phyloP scores from a whole-genome alignment of 2,113 vertebrate species.

The Micromys minutus region DNA sequence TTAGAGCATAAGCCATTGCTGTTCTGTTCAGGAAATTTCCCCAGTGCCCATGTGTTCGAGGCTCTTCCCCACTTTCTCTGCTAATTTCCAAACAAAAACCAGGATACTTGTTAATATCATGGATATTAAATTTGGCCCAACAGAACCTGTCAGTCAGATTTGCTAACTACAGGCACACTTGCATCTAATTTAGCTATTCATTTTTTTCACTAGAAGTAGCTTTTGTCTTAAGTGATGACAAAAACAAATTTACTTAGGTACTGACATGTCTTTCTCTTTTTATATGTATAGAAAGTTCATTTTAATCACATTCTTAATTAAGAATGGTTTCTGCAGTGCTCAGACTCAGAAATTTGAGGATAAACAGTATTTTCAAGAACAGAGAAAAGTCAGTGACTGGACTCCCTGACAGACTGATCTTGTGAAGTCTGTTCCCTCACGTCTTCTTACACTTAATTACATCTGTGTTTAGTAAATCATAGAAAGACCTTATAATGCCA shows the following conservation, averaged over 20 bases:
- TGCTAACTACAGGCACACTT: background rate
- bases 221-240: background rate
- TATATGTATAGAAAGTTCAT: background rate
- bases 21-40: too few relatives aligned
- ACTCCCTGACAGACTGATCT: background rate
- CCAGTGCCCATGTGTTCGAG: too few relatives aligned
- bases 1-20: too few relatives aligned
- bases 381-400: background rate
- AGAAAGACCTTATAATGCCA: background rate
- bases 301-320: background rate
- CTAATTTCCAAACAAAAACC: conserved; percentile 1
- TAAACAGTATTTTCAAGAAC: background rate
- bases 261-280: background rate
- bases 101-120: background rate
- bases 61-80: too few relatives aligned
- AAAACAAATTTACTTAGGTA: background rate
- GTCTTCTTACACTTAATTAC: background rate
- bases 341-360: background rate
- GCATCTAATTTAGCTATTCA: background rate
- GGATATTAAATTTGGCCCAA: background rate
- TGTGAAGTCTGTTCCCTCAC: background rate
- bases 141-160: background rate
- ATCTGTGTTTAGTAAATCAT: background rate
- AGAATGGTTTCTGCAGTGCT: background rate
- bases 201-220: background rate